phyloP scores from a whole-genome alignment of 2,113 vertebrate genomes.

The Rhinoderma darwinii region DNA sequence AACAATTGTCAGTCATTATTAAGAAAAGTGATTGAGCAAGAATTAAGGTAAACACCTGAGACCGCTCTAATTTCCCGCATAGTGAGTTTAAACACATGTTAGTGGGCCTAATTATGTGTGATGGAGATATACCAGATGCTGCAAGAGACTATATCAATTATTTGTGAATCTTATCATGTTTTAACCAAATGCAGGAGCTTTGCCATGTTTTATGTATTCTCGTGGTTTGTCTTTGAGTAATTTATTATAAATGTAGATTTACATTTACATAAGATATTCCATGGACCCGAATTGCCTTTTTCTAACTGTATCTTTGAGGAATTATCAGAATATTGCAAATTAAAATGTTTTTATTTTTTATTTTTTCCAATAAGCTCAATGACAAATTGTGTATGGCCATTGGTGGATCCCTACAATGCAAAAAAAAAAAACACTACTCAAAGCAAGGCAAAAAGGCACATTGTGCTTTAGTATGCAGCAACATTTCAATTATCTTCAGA shows the following conservation, averaged over 20 bases:
- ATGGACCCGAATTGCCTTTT: neutral
- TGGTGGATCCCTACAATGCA: too few relatives aligned
- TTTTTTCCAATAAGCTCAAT: neutral
- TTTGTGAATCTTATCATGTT: constrained; percentile 26
- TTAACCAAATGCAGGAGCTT: constrained; percentile 6
- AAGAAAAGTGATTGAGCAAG: constrained; percentile 30
- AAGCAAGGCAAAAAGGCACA: too few relatives aligned
- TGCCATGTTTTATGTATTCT: neutral
- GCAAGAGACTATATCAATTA: constrained; percentile 41
- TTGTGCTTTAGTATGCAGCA: too few relatives aligned
- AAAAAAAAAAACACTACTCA: too few relatives aligned
- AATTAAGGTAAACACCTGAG: constrained; percentile 47
- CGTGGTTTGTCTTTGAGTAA: neutral
- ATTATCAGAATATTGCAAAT: neutral
- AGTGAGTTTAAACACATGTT: constrained; percentile 31
- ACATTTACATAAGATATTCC: neutral
- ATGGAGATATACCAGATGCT: constrained; percentile 34
- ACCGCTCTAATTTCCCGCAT: constrained; percentile 8
- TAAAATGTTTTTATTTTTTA: too few relatives aligned
- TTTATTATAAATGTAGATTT: constrained; percentile 10
- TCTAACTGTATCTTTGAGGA: too few relatives aligned
- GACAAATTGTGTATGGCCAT: neutral
- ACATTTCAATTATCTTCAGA: too few relatives aligned
- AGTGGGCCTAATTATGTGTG: constrained; percentile 42
- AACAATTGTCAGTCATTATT: constrained; percentile 54